Conservation (phyloP, 2,113 vertebrate genomes). For the Erinaceus europaeus region DNA sequence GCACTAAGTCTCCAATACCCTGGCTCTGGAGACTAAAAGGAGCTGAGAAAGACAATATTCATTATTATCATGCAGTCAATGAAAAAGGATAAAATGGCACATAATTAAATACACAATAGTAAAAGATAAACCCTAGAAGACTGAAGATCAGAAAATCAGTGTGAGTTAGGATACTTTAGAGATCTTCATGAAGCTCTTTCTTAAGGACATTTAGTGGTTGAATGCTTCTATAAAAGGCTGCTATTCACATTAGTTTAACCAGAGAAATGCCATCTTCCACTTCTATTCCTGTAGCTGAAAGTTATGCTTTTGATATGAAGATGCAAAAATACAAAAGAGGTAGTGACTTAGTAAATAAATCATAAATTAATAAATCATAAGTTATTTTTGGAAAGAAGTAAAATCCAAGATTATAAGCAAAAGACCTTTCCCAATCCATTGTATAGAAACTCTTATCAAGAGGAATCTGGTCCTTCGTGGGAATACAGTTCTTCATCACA, state of each 20-base stretch:
- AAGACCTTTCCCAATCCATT: too few species aligned
- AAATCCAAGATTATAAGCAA: too few species aligned
- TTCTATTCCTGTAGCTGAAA: neutral
- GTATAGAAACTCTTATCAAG: too few species aligned
- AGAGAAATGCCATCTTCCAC: neutral
- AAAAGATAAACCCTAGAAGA: neutral
- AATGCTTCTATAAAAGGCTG: neutral
- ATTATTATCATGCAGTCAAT: neutral
- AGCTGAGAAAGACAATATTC: neutral
- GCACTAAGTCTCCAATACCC: neutral
- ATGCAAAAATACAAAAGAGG: neutral
- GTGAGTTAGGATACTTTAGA: neutral
- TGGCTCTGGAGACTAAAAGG: neutral
- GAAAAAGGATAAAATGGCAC: neutral
- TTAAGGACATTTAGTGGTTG: neutral
- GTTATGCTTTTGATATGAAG: neutral
- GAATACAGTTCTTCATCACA: neutral
- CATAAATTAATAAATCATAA: too few species aligned
- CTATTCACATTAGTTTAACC: neutral
- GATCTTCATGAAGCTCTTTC: neutral
- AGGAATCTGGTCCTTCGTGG: neutral
- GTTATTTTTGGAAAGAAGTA: too few species aligned
- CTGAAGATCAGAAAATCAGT: neutral
- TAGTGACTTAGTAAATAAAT: neutral
- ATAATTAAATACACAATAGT: neutral